A percentile compares a stretch with the other conserved stretches of the same genome.
These are phyloP conservation scores for Mus caroli DNA, from an alignment of 2,797 vertebrate genomes.

Conservation along the genomic window DNA sequence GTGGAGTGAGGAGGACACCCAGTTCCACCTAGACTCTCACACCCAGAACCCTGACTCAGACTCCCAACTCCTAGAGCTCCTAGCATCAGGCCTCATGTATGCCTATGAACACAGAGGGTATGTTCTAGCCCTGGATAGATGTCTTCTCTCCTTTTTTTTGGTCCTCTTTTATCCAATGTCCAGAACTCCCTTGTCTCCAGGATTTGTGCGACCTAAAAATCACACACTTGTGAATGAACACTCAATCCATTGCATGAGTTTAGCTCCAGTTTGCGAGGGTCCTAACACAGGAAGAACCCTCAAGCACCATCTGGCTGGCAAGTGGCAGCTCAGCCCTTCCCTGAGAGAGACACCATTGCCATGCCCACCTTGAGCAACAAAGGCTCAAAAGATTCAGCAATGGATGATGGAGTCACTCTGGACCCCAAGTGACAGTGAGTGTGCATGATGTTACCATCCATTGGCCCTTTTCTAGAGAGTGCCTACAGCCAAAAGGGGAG, in stretches of 20 bases:
- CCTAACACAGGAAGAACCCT: neutral
- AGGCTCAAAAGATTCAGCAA: neutral
- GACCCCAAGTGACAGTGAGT: neutral
- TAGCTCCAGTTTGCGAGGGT: neutral
- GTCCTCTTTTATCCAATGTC: neutral
- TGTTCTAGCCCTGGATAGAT: no score
- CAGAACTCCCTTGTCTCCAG: neutral
- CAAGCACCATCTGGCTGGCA: neutral
- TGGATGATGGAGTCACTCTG: rapidly evolving
- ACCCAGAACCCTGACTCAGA: neutral
- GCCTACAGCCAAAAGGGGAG: neutral
- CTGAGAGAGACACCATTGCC: neutral
- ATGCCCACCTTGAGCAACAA: neutral
- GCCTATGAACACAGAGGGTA: neutral
- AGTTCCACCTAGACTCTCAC: neutral
- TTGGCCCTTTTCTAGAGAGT: neutral
- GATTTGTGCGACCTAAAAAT: neutral
- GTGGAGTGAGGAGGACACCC: neutral
- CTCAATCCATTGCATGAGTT: neutral
- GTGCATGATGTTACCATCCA: neutral
- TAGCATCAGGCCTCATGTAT: no score
- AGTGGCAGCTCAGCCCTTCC: neutral
- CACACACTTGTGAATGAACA: neutral
- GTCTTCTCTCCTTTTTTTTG: neutral
- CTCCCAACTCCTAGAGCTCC: neutral